Evolutionary conservation across 2,113 vertebrate species (phyloP).

Genomic region (Calyptommatus sinebrachiatus): DNA sequence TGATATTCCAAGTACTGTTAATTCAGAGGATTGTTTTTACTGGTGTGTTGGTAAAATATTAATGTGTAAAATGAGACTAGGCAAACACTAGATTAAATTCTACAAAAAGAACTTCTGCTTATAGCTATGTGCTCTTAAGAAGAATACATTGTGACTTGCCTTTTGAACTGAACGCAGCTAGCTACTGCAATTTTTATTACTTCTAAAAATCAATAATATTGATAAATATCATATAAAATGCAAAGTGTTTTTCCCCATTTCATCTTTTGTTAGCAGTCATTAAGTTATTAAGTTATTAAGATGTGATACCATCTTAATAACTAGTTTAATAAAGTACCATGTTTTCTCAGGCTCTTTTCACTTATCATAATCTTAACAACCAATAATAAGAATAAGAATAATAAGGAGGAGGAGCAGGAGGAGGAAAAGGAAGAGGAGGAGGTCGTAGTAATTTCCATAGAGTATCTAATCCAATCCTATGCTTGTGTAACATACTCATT

Average conservation of each 20-base stretch:
- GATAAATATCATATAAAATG: not conserved
- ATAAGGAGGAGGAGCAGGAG: too few relatives aligned
- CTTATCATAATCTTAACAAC: not conserved
- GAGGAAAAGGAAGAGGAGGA: too few relatives aligned
- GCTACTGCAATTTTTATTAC: not conserved
- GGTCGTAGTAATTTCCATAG: too few relatives aligned
- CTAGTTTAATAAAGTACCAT: too few relatives aligned
- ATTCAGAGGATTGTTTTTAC: conserved; percentile 26
- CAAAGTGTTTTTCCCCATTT: not conserved
- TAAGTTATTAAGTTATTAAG: too few relatives aligned
- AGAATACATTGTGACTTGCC: not conserved
- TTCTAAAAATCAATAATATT: not conserved
- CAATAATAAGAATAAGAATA: too few relatives aligned
- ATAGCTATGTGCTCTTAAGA: conserved; percentile 4
- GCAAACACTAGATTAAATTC: conserved; percentile 48
- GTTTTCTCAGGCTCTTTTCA: not conserved
- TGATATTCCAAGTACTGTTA: conserved; percentile 23
- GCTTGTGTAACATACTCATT: not conserved
- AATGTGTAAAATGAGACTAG: conserved; percentile 53
- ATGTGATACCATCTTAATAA: not conserved
- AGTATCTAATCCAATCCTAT: not conserved
- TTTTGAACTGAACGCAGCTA: not conserved
- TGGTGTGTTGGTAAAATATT: conserved; percentile 49
- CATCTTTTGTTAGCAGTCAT: not conserved
- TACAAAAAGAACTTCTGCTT: conserved; percentile 40